Conservation (phyloP, 2,888 invertebrate species). For the Sinelater perroti region DNA sequence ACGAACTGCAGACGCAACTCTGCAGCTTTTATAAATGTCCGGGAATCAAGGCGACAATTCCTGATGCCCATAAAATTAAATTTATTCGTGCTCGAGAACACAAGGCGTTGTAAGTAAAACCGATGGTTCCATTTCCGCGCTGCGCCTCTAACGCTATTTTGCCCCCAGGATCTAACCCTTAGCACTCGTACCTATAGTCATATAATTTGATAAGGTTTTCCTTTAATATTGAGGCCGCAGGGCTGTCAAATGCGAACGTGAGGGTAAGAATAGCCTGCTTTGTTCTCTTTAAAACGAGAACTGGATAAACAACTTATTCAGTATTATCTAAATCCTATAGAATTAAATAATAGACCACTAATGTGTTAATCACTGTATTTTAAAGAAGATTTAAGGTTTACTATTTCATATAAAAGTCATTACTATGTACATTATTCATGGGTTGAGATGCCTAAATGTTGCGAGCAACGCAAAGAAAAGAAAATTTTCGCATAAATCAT, state of each 20-base stretch:
- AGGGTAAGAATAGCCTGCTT: conserved; percentile 14
- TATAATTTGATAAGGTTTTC: conserved; percentile 28
- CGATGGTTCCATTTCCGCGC: conserved; percentile 21
- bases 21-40: too few species aligned
- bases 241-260: conserved; percentile 9
- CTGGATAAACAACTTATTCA: too few species aligned
- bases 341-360: too few species aligned
- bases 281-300: too few species aligned
- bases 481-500: too few species aligned
- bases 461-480: conserved; percentile 7
- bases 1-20: too few species aligned
- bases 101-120: conserved; percentile 18
- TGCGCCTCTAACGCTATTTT: conserved; percentile 22
- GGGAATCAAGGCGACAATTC: conserved; percentile 16
- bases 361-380: too few species aligned
- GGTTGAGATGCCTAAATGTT: conserved; percentile 12
- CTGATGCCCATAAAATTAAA: conserved; percentile 15
- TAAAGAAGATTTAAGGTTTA: too few species aligned
- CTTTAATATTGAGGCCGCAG: conserved; percentile 21
- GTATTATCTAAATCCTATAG: too few species aligned
- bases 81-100: conserved; percentile 17
- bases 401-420: too few species aligned
- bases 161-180: conserved; percentile 25
- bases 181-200: conserved; percentile 20
- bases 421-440: conserved; percentile 24